These are phyloP conservation scores for Tachypleus tridentatus DNA, from an alignment of 1,140 invertebrate species.

Conservation along the genomic window DNA sequence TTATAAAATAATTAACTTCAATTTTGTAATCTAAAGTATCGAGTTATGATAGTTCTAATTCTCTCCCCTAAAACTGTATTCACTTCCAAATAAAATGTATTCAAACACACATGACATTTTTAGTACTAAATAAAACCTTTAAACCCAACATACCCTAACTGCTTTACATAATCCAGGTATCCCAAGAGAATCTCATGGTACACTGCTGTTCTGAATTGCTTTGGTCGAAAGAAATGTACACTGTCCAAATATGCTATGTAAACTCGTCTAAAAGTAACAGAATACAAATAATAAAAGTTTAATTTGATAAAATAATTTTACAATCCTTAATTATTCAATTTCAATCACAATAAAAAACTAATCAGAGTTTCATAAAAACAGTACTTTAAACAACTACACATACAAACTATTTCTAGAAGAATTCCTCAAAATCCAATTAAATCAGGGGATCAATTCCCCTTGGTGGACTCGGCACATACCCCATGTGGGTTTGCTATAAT, in stretches of 20 bases:
- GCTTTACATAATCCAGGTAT: conserved; percentile 97
- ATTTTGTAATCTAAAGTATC: too few species aligned
- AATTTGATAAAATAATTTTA: background rate
- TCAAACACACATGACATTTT: background rate
- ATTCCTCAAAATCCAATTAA: background rate
- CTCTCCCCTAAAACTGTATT: conserved; percentile 1
- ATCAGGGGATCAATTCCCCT: too few species aligned
- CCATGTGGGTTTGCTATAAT: too few species aligned
- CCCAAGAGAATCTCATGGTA: conserved; percentile 99
- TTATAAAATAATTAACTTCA: too few species aligned
- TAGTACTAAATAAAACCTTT: background rate
- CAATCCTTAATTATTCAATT: background rate
- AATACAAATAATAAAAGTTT: conserved; percentile 9
- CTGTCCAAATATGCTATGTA: conserved; percentile 99
- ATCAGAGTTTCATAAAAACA: too few species aligned
- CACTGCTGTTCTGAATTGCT: conserved; percentile 91
- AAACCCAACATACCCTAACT: conserved; percentile 55
- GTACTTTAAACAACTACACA: background rate
- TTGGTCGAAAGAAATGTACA: conserved; percentile 97
- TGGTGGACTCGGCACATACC: too few species aligned
- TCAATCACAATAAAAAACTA: too few species aligned
- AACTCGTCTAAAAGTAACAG: conserved; percentile 53
- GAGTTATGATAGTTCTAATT: too few species aligned
- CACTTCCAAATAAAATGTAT: background rate
- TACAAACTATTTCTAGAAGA: background rate